Base-by-base conservation (phyloP, 2,797 vertebrate species). In the Labeo calbasu region DNA sequence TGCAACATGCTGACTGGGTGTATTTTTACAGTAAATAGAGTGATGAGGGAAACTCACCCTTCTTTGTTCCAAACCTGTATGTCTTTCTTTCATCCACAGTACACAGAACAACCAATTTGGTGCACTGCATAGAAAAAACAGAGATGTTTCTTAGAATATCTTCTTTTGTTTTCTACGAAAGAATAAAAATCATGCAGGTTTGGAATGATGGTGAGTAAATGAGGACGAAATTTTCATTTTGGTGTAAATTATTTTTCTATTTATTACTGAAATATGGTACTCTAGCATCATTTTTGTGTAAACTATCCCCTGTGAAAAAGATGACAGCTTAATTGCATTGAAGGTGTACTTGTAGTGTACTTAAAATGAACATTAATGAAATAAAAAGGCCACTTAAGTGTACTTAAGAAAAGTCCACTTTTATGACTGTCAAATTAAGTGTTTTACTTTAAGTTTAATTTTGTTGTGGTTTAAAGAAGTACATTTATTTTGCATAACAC, bases 1-100 rank as follows among this genome's bases (percentile, higher is more conserved):
- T 13, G 79, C 36, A 61, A 40, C 25, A 50, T 36, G 70, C 46
- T 51, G 46, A 82, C 57, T 53, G 43, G 65, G 43, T 71, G 51
- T 17, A 15, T 71, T 61, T 61, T 40, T 72, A 46, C 40, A n/a
- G 17, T 32, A 81, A 72, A 36, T 36, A 50, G 13, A 23, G 55
- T 28, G 6, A 13, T 65, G 32, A 8, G 59, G 25, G 25, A 17
- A 25, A 43, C 73, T 55, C 50, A 32, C 50, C 51, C 12, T 23
- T 8, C 15, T 19, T 63, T 9, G 1, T 48, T 25, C 53, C 13
- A 43, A 81, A 46, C 55, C 23, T 32, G 2, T 57, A 23, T 69
- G 28, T 4, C 0, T 50, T 81, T 46, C 4, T 23, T 43, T 59
- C 13, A 43, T 59, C 21, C 57, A 40, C 51, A 23, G 50, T 32